Evolutionary conservation across 1,140 invertebrate species (phyloP), one percentile per base, ranked within the genome.

Genomic region (Diorhabda carinulata): DNA sequence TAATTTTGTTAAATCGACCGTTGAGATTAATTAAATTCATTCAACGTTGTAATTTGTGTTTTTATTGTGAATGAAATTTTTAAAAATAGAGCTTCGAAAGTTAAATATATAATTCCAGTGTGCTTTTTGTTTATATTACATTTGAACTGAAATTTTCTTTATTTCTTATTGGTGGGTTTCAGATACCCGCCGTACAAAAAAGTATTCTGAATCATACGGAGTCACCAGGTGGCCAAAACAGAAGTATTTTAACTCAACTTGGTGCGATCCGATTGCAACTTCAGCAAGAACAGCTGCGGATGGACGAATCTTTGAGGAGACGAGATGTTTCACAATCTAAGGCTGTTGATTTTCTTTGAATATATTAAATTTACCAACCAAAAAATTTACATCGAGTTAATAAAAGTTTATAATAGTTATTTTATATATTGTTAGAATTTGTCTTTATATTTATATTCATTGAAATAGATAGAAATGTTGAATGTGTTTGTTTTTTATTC

Each of bases 181-280:
- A 79, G 78, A 72, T 85, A 43, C 84, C 84, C 0, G 83, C 79
- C 0, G 84, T 85, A 52, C 84, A 86, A 76, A 86, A 84, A 77
- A 86, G 85, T 78, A 84, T 85, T 70, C 69, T 86, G 52, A 84
- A 83, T 73, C 81, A 81, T 70, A 73, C 64, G 43, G 72, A 74
- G 66, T 79, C 81, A 1, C 79, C 79, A 25, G 82, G 83, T 5
- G 82, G 83, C 10, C 83, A 83, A 7, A 83, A 73, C 67, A 82
- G 73, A 79, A 80, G 82, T 76, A 85, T 87, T 69, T 77, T 87
- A 66, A 86, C 85, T 4, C 85, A 87, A 74, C 73, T 87, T 9
- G 86, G 85, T 4, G 85, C 85, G n/a, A 87, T 87, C 64, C 70
- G 86, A 59, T 77, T 84, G 67, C 85, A 86, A 67, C 71, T 87